phyloP scores from a whole-genome alignment of 2,113 vertebrate genomes.

The Lutjanus erythropterus region DNA sequence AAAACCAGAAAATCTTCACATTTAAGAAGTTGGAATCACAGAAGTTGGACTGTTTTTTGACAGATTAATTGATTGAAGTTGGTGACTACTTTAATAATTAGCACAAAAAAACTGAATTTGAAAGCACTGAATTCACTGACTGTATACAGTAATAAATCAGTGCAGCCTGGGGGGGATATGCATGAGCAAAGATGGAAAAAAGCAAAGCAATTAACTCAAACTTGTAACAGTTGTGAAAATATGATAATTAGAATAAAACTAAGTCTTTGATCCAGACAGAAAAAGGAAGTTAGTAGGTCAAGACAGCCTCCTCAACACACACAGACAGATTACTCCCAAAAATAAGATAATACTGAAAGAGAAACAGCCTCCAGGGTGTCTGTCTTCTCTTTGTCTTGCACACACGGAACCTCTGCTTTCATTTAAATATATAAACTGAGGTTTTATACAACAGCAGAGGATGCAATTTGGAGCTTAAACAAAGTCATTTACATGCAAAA shows the following conservation, averaged over 20 bases:
- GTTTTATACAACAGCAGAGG: neutral
- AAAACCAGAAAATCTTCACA: no score
- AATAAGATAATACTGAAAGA: conserved; percentile 17
- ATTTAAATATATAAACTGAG: neutral
- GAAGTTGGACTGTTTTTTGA: no score
- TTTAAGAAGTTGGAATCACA: no score
- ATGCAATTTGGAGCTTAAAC: conserved; percentile 1
- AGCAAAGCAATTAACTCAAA: conserved; percentile 32
- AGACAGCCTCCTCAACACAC: neutral
- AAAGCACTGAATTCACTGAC: neutral
- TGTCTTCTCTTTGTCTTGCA: neutral
- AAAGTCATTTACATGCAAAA: neutral
- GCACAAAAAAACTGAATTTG: no score
- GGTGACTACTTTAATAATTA: no score
- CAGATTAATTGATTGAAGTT: no score
- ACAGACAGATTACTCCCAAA: conserved; percentile 27
- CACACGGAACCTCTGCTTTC: neutral
- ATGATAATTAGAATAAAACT: conserved; percentile 34
- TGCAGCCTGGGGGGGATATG: neutral
- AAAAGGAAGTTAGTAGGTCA: conserved; percentile 40
- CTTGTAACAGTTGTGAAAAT: conserved; percentile 29
- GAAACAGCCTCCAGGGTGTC: neutral
- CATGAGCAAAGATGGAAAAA: conserved; percentile 20
- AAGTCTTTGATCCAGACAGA: conserved; percentile 21
- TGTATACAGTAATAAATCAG: neutral